A percentile compares a stretch with the other conserved stretches of the same genome.
phyloP scores from a whole-genome alignment of 1,140 invertebrate genomes.

The Drosophila varians region DNA sequence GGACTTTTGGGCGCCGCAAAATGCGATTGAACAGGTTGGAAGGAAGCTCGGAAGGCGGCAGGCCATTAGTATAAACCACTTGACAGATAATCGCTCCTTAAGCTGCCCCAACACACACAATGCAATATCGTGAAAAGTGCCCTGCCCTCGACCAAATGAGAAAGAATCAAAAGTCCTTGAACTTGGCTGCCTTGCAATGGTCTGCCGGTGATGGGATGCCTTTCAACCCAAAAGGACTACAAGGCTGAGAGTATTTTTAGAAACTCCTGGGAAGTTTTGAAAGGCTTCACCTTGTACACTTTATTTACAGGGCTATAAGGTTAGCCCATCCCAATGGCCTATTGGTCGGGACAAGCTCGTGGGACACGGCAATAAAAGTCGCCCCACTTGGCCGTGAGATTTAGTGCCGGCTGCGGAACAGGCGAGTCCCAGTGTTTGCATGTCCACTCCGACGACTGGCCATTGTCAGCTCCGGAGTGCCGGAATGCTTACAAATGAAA shows the following conservation, averaged over 20 bases:
- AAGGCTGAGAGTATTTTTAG: background rate
- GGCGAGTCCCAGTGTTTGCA: slow-evolving; percentile 37
- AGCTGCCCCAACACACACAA: slow-evolving; percentile 32
- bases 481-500: slow-evolving; percentile 1
- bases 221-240: background rate
- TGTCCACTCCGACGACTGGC: slow-evolving; percentile 29
- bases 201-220: slow-evolving; percentile 8
- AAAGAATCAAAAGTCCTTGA: slow-evolving; percentile 48
- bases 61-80: slow-evolving; percentile 65
- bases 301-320: background rate
- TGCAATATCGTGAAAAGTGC: slow-evolving; percentile 10
- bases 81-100: slow-evolving; percentile 54
- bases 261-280: background rate
- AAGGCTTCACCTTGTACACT: too few relatives aligned
- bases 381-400: slow-evolving; percentile 15
- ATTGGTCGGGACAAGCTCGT: slow-evolving; percentile 2
- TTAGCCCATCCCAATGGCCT: slow-evolving; percentile 3
- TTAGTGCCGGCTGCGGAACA: slow-evolving; percentile 33
- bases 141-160: slow-evolving; percentile 15
- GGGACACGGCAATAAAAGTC: slow-evolving; percentile 34
- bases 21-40: slow-evolving; percentile 35
- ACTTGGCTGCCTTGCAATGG: slow-evolving; percentile 28
- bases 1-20: slow-evolving; percentile 41
- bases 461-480: slow-evolving; percentile 13
- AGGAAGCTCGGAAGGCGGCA: slow-evolving; percentile 8